Conservation (phyloP, 2,888 invertebrate species). For the Rhagium mordax region DNA sequence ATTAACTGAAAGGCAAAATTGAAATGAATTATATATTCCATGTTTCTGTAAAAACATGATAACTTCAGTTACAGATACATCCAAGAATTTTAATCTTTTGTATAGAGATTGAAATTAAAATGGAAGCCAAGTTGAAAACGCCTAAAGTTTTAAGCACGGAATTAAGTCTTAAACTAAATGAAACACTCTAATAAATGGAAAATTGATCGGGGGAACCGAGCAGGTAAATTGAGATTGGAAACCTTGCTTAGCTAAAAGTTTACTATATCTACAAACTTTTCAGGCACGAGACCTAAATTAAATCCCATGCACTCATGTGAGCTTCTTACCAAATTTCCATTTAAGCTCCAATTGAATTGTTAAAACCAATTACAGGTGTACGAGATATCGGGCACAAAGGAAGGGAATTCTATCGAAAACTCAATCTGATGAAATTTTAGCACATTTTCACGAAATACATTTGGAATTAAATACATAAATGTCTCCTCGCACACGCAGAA, state of each 20-base stretch:
- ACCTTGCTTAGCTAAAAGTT: conserved; percentile 41
- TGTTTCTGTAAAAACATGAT: conserved; percentile 16
- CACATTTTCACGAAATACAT: background rate
- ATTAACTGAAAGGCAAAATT: conserved; percentile 10
- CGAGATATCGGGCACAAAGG: background rate
- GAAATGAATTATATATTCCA: conserved; percentile 27
- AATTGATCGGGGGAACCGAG: conserved; percentile 48
- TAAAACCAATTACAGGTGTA: conserved; percentile 17
- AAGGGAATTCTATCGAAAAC: background rate
- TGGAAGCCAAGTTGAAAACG: conserved; percentile 6
- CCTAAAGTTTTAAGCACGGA: conserved; percentile 29
- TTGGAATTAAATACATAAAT: background rate
- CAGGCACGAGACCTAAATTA: conserved; percentile 14
- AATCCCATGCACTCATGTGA: conserved; percentile 18
- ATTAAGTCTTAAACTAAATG: conserved; percentile 44
- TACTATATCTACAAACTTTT: conserved; percentile 14
- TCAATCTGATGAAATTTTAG: background rate
- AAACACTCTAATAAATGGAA: conserved; percentile 50
- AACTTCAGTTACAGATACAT: background rate
- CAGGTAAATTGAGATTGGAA: conserved; percentile 50
- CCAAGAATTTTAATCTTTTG: conserved; percentile 4
- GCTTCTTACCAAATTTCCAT: conserved; percentile 19
- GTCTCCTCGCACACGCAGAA: no score
- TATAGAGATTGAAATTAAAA: background rate
- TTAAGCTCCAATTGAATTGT: conserved; percentile 11